Conservation (phyloP, 2,888 invertebrate genomes). For the Tetragonula carbonaria region DNA sequence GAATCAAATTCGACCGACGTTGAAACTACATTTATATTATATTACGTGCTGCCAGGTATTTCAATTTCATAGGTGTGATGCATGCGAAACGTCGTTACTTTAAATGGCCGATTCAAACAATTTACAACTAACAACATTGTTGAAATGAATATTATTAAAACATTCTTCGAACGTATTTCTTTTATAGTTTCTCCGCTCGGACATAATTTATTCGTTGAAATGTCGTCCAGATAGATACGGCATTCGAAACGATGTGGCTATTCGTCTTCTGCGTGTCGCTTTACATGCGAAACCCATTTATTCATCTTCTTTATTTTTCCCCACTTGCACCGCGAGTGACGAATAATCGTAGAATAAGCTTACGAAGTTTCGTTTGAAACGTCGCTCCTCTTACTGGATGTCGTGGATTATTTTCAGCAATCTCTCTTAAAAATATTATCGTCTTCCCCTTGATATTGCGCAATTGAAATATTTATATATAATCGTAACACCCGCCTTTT, state of each 20-base stretch:
- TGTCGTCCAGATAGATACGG: not conserved
- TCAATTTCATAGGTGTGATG: not conserved
- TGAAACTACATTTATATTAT: not conserved
- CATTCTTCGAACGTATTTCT: not conserved
- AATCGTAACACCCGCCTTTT: not conserved
- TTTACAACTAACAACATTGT: not conserved
- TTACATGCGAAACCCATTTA: not conserved
- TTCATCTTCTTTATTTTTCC: not conserved
- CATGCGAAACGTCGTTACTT: not conserved
- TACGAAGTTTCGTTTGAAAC: not conserved
- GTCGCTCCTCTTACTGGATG: not conserved
- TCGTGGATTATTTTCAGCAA: not conserved
- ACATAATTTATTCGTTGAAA: not conserved
- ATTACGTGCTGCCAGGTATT: not conserved
- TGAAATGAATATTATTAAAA: not conserved
- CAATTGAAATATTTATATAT: not conserved
- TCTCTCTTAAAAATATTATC: conserved; percentile 1
- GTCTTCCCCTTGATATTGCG: not conserved
- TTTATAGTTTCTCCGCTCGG: not conserved
- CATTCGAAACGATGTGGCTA: not conserved
- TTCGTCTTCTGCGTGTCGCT: not conserved
- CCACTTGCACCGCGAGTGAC: not conserved
- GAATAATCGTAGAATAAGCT: not conserved
- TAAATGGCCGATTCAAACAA: not conserved
- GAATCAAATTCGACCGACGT: not conserved